Evolutionary conservation across 2,797 vertebrate species (phyloP).

Genomic region (Pagetopsis macropterus): DNA sequence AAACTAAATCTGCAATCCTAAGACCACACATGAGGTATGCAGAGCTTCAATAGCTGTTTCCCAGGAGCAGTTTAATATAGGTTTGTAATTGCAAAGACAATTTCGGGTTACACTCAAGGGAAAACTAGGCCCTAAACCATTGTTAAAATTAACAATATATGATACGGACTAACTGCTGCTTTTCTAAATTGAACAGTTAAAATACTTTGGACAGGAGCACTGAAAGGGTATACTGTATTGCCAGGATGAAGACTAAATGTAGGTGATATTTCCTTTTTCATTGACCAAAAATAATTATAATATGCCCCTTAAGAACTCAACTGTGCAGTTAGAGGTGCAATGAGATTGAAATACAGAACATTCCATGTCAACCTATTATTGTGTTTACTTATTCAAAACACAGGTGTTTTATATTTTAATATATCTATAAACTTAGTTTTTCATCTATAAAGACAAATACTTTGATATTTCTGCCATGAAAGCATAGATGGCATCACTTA

Average conservation of each 20-base stretch:
- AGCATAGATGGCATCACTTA: not conserved
- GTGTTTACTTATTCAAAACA: not conserved
- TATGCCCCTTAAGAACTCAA: not conserved
- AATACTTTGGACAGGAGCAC: not conserved
- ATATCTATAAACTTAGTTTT: not conserved
- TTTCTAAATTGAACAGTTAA: not conserved
- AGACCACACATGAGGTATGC: not conserved
- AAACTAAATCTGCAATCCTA: not conserved
- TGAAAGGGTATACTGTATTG: not conserved
- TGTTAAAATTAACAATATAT: not conserved
- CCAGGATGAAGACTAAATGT: not conserved
- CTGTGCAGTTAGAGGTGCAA: not conserved
- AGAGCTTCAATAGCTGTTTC: not conserved
- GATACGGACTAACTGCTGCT: not conserved
- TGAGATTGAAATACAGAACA: too few species aligned
- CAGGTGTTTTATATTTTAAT: too few species aligned
- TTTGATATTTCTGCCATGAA: too few species aligned
- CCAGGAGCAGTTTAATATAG: not conserved
- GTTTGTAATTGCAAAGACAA: not conserved
- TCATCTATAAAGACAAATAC: not conserved
- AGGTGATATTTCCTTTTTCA: slow-evolving; percentile 5
- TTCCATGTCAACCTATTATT: too few species aligned
- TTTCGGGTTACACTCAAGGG: not conserved
- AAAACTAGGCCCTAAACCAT: not conserved
- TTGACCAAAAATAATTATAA: not conserved